Evolutionary conservation across 2,888 invertebrate species (phyloP).

Genomic region (Mythimna vitellina): DNA sequence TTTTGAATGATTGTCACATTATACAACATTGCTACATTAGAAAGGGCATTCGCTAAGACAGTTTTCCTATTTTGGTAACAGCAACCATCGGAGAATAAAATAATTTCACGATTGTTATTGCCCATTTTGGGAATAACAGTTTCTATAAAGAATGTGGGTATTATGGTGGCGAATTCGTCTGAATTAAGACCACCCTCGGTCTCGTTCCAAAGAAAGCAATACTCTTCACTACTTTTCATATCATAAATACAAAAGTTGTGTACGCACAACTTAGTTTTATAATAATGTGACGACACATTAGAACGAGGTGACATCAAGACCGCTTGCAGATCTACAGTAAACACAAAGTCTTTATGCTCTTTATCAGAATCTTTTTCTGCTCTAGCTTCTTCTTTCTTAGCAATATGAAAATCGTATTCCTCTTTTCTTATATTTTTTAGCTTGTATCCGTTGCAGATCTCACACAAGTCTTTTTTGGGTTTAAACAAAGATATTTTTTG

Average conservation of each 20-base stretch:
- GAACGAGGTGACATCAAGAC: conserved; percentile 37
- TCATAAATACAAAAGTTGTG: conserved; percentile 38
- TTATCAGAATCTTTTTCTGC: conserved; percentile 38
- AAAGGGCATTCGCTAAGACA: conserved; percentile 6
- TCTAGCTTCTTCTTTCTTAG: conserved; percentile 39
- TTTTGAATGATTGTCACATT: not conserved
- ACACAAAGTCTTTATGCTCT: conserved; percentile 28
- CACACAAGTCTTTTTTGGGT: conserved; percentile 38
- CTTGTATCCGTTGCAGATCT: conserved; percentile 36
- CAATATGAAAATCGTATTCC: conserved; percentile 34
- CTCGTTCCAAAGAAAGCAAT: conserved; percentile 45
- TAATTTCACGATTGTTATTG: not conserved
- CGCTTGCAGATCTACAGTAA: conserved; percentile 40
- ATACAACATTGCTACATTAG: not conserved
- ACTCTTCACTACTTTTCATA: conserved; percentile 36
- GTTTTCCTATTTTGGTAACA: conserved; percentile 7
- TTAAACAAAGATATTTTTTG: conserved; percentile 9
- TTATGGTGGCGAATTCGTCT: conserved; percentile 14
- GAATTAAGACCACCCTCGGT: conserved; percentile 25
- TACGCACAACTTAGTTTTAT: conserved; percentile 37
- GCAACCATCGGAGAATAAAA: conserved; percentile 9
- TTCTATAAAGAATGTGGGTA: conserved; percentile 7
- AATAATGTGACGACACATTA: conserved; percentile 30
- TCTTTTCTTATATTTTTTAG: conserved; percentile 28
- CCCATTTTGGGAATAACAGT: conserved; percentile 13